These are phyloP conservation scores for Hycleus phaleratus DNA, from an alignment of 1,140 invertebrate species.

Conservation along the genomic window DNA sequence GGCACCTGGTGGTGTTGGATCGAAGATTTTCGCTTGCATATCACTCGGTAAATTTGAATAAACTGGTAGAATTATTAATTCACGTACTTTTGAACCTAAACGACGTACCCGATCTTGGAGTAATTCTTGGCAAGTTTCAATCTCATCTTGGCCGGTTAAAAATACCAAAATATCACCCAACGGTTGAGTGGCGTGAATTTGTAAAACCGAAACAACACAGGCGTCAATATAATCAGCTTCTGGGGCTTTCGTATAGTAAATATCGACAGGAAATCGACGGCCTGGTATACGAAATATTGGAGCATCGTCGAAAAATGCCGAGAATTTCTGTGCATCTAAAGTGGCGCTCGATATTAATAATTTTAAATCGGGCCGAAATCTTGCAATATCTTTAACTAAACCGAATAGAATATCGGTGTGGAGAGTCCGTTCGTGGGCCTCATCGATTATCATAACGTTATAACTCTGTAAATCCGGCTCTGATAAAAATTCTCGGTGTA, in stretches of 20 bases:
- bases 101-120: slow-evolving; percentile 81
- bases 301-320: slow-evolving; percentile 96
- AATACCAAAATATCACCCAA: slow-evolving; percentile 95
- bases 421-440: slow-evolving; percentile 96
- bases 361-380: slow-evolving; percentile 92
- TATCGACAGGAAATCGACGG: slow-evolving; percentile 80
- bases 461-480: slow-evolving; percentile 93
- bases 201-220: slow-evolving; percentile 90
- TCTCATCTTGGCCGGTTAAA: slow-evolving; percentile 93
- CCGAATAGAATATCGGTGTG: slow-evolving; percentile 99
- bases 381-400: slow-evolving; percentile 93
- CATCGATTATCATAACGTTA: slow-evolving; percentile 98
- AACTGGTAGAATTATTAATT: slow-evolving; percentile 91
- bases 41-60: slow-evolving; percentile 98
- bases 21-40: slow-evolving; percentile 97
- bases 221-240: slow-evolving; percentile 99
- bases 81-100: slow-evolving; percentile 87
- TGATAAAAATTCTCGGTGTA: slow-evolving; percentile 93
- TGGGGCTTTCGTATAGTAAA: slow-evolving; percentile 98
- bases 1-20: slow-evolving; percentile 89
- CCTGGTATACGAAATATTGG: slow-evolving; percentile 97
- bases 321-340: slow-evolving; percentile 97
- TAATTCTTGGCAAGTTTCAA: slow-evolving; percentile 92
- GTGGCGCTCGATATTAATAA: slow-evolving; percentile 96
- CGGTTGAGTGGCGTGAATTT: slow-evolving; percentile 96